These are phyloP conservation scores for Corythornis vintsioides DNA, from an alignment of 2,113 vertebrate species.

Conservation along the genomic window DNA sequence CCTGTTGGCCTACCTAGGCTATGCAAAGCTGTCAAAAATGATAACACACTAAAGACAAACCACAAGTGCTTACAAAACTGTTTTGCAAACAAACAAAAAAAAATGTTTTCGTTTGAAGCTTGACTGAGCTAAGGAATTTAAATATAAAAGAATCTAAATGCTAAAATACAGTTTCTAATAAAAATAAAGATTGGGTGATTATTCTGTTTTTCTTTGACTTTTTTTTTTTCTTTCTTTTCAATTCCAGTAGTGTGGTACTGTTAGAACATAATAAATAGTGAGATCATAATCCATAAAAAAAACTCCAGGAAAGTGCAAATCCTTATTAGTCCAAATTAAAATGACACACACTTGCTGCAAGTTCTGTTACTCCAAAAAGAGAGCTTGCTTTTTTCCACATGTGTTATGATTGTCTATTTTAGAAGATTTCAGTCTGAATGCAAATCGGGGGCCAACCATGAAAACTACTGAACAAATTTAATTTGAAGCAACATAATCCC, in stretches of 20 bases:
- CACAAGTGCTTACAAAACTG: constrained; percentile 74
- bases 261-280: constrained; percentile 28
- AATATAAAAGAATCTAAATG: constrained; percentile 69
- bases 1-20: constrained; percentile 83
- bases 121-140: constrained; percentile 71
- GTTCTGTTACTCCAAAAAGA: not conserved
- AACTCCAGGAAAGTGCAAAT: constrained; percentile 40
- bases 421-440: constrained; percentile 28
- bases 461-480: constrained; percentile 22
- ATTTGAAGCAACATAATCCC: constrained; percentile 26
- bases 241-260: constrained; percentile 14
- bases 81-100: constrained; percentile 67
- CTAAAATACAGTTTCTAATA: constrained; percentile 68
- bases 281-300: constrained; percentile 29
- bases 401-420: not conserved
- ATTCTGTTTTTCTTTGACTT: not conserved
- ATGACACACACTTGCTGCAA: constrained; percentile 6
- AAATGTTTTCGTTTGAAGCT: constrained; percentile 70
- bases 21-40: constrained; percentile 84
- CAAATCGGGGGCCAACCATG: constrained; percentile 21
- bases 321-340: constrained; percentile 42
- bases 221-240: not conserved
- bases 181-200: constrained; percentile 56
- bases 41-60: constrained; percentile 78
- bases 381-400: not conserved